Evolutionary conservation across 2,113 vertebrate genomes (phyloP), one percentile per base, ranked within the genome.

Genomic region (Egretta garzetta): DNA sequence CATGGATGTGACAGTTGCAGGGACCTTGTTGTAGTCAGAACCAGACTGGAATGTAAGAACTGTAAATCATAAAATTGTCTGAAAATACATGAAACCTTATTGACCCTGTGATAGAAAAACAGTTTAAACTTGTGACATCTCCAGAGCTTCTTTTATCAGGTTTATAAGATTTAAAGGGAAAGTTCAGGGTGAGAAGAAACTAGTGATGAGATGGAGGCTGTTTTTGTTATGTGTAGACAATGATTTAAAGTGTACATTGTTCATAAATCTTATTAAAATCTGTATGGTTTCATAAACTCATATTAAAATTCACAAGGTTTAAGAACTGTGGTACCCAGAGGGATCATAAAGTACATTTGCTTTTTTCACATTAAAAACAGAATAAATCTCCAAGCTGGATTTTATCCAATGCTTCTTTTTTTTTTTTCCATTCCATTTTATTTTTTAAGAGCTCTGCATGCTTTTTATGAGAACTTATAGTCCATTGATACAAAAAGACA

Each of bases 41-140:
- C 39, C 80, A 93, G 93, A 93, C 79, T 93, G 93, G 93, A 96
- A 97, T 93, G 79, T 90, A 84, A 97, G 90, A 93, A 87, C 43
- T 58, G 62, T 95, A 94, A 95, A 96, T 96, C 85, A 93, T 37
- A 76, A 75, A 93, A 83, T 85, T 71, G 80, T 50, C 85, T 92
- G 81, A 85, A 95, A 94, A 85, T 66, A 68, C 19, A 88, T 49
- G 58, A 88, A 94, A 88, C 83, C 79, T 93, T 76, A 60, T 43
- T 95, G 85, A 95, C 74, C 37, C 0, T 0, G 53, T 88, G 79
- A 92, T 14, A 90, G 49, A 85, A 95, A 93, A 96, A 45, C 49
- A 52, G 62, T 90, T 96, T 56, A 88, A 82, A 76, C 22, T 87
- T 75, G 39, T 92, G 95, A 86, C 62, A 80, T 90, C 53, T 70